Conservation (phyloP, 2,113 vertebrate genomes). For the Rhadina sibilatrix region DNA sequence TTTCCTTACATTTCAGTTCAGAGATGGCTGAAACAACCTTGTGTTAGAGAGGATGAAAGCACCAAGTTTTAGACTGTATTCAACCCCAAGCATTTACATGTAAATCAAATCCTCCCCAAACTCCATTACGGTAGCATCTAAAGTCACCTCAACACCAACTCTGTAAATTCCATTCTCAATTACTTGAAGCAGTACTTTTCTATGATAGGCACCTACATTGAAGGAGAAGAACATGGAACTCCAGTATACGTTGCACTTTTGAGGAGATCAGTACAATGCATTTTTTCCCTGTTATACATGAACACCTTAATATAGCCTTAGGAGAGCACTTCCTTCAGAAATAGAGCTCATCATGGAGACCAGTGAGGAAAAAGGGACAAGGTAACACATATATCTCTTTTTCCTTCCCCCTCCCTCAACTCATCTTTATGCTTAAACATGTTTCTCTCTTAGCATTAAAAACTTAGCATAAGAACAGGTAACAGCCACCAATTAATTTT, state of each 20-base stretch:
- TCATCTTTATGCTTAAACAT: background rate
- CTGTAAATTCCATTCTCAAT: background rate
- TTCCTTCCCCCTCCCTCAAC: background rate
- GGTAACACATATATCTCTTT: accelerated
- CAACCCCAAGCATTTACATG: background rate
- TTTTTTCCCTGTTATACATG: background rate
- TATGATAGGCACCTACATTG: accelerated
- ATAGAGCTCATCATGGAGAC: background rate
- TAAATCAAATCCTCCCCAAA: background rate
- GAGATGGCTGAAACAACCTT: background rate
- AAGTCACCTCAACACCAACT: background rate
- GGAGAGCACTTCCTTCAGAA: background rate
- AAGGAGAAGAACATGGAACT: background rate
- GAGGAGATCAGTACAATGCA: background rate
- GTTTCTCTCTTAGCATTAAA: background rate
- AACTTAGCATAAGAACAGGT: background rate
- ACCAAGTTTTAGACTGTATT: background rate
- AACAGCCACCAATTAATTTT: background rate
- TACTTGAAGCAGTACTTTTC: background rate
- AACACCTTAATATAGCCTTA: background rate
- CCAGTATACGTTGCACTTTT: background rate
- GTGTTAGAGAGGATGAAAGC: background rate
- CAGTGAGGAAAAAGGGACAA: background rate
- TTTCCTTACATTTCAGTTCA: background rate
- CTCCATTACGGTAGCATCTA: background rate